Evolutionary conservation across 35 echinoderm and acorn worm species (phyloP).

Genomic region (Strongylocentrotus purpuratus): DNA sequence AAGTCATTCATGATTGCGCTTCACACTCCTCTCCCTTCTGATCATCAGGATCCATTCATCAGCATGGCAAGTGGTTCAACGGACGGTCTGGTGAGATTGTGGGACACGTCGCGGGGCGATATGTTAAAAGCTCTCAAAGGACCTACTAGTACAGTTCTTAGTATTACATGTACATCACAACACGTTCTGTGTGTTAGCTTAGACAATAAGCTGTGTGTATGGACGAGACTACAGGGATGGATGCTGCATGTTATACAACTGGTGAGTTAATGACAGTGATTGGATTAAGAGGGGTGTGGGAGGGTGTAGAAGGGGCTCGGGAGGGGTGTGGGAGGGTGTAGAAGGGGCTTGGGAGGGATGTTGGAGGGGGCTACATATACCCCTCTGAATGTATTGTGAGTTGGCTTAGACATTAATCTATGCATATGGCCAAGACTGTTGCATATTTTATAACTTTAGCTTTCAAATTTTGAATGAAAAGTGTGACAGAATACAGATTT

Average conservation of each 20-base stretch:
- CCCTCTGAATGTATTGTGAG: constrained; percentile 67
- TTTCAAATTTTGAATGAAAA: no score
- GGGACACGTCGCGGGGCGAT: constrained; percentile 75
- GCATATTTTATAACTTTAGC: constrained; percentile 61
- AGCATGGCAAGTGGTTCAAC: constrained; percentile 81
- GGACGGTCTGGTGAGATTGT: constrained; percentile 74
- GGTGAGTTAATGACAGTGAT: constrained; percentile 56
- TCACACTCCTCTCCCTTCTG: background rate
- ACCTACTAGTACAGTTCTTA: constrained; percentile 68
- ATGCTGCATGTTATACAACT: constrained; percentile 80
- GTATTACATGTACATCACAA: constrained; percentile 60
- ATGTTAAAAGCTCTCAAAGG: constrained; percentile 72
- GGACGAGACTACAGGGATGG: constrained; percentile 69
- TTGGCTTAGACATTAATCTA: constrained; percentile 77
- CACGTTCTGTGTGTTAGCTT: constrained; percentile 79
- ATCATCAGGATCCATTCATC: constrained; percentile 49
- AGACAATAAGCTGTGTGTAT: constrained; percentile 85
- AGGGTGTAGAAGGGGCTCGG: no score
- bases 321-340: no score
- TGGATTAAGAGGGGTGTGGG: background rate
- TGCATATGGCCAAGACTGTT: constrained; percentile 81
- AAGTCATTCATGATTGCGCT: no score
- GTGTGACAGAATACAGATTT: no score
- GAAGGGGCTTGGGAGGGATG: no score
- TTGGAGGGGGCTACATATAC: constrained; percentile 69